Conservation (phyloP, 37 sponge, comb jelly and placozoan species). For the Oopsacas minuta region DNA sequence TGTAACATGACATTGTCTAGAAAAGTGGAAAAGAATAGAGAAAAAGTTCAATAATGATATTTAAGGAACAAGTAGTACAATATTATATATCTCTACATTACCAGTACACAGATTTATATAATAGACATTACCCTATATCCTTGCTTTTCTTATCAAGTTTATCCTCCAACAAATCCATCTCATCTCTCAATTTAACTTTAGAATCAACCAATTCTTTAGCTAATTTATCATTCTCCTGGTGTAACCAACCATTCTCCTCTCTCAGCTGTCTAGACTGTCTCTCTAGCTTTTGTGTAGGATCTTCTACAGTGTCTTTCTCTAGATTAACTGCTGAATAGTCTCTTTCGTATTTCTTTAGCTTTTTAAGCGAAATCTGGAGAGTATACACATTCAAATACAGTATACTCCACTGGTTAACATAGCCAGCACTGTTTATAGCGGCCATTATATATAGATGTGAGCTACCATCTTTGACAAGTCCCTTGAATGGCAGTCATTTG, state of each 20-base stretch:
- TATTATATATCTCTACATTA: background rate
- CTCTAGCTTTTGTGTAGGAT: constrained; percentile 54
- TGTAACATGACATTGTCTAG: background rate
- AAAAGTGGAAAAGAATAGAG: background rate
- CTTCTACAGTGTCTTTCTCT: constrained; percentile 44
- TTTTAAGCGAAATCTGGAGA: constrained; percentile 20
- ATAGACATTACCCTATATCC: background rate
- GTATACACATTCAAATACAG: no score
- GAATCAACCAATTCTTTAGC: constrained; percentile 74
- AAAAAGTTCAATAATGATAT: background rate
- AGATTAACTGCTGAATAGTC: constrained; percentile 49
- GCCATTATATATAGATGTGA: no score
- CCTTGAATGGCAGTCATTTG: no score
- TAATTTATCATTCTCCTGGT: constrained; percentile 79
- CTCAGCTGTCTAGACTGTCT: constrained; percentile 52
- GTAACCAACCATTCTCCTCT: constrained; percentile 45
- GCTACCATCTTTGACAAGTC: no score
- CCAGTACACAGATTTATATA: background rate
- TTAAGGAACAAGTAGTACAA: background rate
- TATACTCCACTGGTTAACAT: no score
- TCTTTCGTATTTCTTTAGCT: constrained; percentile 57
- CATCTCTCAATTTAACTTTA: constrained; percentile 63
- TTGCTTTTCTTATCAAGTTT: background rate
- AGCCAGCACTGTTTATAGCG: no score
- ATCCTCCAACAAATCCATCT: constrained; percentile 48